Conservation (phyloP, 2,888 invertebrate genomes). For the Leptinotarsa peninsularis region DNA sequence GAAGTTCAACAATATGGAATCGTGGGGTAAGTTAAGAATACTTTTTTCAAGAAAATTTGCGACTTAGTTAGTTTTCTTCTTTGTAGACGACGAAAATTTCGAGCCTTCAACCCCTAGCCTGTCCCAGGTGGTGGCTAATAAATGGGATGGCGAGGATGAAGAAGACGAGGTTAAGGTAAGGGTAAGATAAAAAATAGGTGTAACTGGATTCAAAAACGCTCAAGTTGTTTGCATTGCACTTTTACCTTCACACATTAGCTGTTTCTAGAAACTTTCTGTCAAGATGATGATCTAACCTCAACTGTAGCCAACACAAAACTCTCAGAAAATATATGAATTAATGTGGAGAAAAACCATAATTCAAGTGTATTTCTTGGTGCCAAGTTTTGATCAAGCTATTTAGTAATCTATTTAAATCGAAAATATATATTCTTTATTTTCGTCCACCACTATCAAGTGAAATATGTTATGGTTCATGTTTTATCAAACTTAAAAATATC, state of each 20-base stretch:
- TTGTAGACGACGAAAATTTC: slow-evolving; percentile 79
- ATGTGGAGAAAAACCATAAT: background rate
- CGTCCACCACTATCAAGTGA: no score
- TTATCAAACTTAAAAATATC: no score
- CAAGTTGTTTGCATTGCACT: background rate
- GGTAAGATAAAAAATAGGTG: slow-evolving; percentile 27
- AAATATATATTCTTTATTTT: no score
- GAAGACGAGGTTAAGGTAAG: slow-evolving; percentile 86
- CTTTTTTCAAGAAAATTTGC: background rate
- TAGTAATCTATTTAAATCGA: no score
- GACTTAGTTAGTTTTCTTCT: slow-evolving; percentile 20
- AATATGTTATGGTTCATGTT: no score
- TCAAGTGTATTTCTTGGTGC: background rate
- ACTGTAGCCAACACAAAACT: background rate
- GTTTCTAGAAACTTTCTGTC: slow-evolving; percentile 6
- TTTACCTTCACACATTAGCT: background rate
- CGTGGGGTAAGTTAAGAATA: slow-evolving; percentile 60
- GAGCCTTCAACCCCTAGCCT: slow-evolving; percentile 72
- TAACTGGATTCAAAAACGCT: background rate
- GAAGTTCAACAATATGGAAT: slow-evolving; percentile 61
- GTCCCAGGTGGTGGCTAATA: slow-evolving; percentile 74
- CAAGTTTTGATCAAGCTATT: no score
- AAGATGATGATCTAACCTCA: slow-evolving; percentile 4
- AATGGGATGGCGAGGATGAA: slow-evolving; percentile 91
- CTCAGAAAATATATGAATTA: background rate